Evolutionary conservation across 2,888 invertebrate species (phyloP).

Genomic region (Chloromyia formosa): DNA sequence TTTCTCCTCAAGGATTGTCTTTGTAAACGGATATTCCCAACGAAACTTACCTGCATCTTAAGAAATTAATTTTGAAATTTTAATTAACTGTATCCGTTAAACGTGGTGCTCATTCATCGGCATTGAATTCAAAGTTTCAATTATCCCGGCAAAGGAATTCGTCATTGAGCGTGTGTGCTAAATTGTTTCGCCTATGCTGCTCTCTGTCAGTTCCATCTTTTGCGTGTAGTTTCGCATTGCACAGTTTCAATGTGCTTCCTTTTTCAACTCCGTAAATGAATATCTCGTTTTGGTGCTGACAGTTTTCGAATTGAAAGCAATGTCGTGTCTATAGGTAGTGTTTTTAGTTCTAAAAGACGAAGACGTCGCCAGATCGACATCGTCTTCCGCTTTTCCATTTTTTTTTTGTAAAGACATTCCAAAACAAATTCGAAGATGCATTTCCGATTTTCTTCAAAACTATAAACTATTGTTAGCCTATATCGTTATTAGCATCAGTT

Average conservation of each 20-base stretch:
- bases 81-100: background rate
- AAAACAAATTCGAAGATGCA: too few relatives aligned
- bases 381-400: too few relatives aligned
- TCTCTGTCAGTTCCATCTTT: background rate
- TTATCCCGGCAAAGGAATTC: background rate
- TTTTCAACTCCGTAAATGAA: too few relatives aligned
- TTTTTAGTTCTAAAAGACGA: too few relatives aligned
- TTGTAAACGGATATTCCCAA: background rate
- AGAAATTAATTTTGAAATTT: conserved; percentile 13
- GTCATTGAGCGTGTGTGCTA: background rate
- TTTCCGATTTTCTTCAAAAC: too few relatives aligned
- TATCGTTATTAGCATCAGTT: too few relatives aligned
- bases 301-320: too few relatives aligned
- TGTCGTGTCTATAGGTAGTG: too few relatives aligned
- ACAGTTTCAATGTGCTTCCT: background rate
- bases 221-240: background rate
- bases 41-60: background rate
- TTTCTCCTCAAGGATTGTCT: background rate
- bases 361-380: too few relatives aligned
- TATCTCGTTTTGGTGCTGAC: too few relatives aligned
- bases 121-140: background rate
- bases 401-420: too few relatives aligned
- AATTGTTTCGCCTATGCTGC: background rate
- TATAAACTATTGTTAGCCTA: too few relatives aligned
- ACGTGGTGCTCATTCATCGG: background rate